These are phyloP conservation scores for Whitmania pigra DNA, from an alignment of 1,140 invertebrate genomes.

Conservation along the genomic window DNA sequence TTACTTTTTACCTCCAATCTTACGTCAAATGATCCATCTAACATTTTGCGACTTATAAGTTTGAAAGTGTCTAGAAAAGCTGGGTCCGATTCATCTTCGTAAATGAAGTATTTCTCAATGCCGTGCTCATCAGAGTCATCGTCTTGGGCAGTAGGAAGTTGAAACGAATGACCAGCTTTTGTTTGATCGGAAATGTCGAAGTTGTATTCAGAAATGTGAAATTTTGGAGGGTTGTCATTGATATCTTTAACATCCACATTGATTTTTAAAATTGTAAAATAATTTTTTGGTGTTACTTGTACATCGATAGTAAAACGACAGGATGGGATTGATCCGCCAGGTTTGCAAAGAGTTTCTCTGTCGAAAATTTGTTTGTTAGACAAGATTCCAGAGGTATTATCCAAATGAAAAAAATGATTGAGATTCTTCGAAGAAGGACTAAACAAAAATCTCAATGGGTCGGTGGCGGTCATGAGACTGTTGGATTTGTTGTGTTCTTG, in stretches of 20 bases:
- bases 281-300: too few relatives aligned
- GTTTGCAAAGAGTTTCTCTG: neutral
- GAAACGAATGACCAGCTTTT: neutral
- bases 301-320: constrained; percentile 1
- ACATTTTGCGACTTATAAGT: neutral
- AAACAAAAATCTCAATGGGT: too few relatives aligned
- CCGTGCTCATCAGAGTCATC: neutral
- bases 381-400: neutral
- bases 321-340: neutral
- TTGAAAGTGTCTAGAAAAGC: neutral
- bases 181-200: neutral
- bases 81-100: neutral
- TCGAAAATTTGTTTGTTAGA: neutral
- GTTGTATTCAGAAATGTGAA: neutral
- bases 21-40: constrained; percentile 5
- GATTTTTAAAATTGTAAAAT: too few relatives aligned
- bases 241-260: neutral
- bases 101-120: neutral
- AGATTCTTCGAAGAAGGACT: too few relatives aligned
- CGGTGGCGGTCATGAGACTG: too few relatives aligned
- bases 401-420: too few relatives aligned
- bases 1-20: constrained; percentile 3
- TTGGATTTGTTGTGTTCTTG: too few relatives aligned
- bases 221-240: constrained; percentile 9
- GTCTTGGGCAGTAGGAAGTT: neutral